Base-by-base conservation (phyloP, 2,797 vertebrate species). In the Petrocephalus sullivani region DNA sequence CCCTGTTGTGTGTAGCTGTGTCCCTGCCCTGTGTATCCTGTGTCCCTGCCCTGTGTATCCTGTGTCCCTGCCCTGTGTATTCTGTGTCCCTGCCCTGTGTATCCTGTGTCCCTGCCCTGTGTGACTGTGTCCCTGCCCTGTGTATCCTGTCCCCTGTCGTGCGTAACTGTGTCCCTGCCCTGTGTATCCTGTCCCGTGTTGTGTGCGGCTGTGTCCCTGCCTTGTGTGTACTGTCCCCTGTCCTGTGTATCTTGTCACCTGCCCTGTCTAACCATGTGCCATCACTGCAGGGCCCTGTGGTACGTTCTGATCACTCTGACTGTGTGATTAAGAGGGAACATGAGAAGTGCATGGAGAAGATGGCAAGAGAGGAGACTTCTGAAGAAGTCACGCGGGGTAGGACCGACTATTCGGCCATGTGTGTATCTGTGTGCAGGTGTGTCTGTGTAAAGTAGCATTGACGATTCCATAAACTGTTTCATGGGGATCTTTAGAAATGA, bases 251-350 rank as follows among this genome's bases (percentile, higher is more conserved):
- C 1, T 9, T 33, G 16, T 51, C 5, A 7, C 78, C 78, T 51
- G 16, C 56, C 54, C 14, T 86, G 19, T 61, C 58, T 49, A 86
- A 60, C 53, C 10, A 51, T 58, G 56, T 86, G 7, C 46, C 81
- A 49, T 51, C 46, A 9, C 49, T 83, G 81, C 93, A 97, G 98
- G 95, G 94, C 89, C 82, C 94, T 21, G 89, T 96, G 49, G 96
- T 95, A 58, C 95, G 96, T 90, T 96, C 97, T 0, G 95, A 95
- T 90, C 93, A 90, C 89, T 91, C 90, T 75, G 90, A 95, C 91
- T 99, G 98, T 89, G 92, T 98, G 90, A 96, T 97, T 90, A 97
- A 96, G 93, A 96, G 96, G 85, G 97, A 98, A 88, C 96, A 97
- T 89, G 97, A 97, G 90, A 94, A 96, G 88, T 99, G 98, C 92